A percentile compares a stretch with the other conserved stretches of the same genome.
Conservation (phyloP, 2,888 invertebrate genomes). For the Drosophila aldrichi region DNA sequence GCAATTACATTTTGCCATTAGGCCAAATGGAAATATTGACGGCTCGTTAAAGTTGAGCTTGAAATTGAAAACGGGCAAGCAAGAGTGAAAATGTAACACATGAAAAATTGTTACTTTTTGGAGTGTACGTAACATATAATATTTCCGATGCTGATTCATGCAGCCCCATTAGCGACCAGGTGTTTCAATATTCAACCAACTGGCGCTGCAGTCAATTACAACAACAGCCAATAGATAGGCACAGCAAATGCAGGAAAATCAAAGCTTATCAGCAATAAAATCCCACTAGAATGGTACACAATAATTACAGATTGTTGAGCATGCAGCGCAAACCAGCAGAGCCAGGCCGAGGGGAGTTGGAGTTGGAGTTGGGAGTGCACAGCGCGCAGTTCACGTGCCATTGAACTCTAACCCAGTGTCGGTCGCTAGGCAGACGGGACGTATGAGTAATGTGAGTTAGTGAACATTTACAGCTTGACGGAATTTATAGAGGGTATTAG, state of each 20-base stretch:
- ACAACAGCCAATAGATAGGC: slow-evolving; percentile 19
- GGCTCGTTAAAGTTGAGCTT: background rate
- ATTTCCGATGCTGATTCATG: background rate
- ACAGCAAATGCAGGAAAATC: slow-evolving; percentile 2
- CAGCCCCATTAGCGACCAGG: background rate
- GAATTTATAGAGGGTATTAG: slow-evolving; percentile 11
- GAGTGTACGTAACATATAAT: background rate
- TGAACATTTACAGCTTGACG: slow-evolving; percentile 27
- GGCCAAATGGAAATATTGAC: slow-evolving; percentile 1
- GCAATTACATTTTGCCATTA: slow-evolving; percentile 14
- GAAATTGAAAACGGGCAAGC: background rate
- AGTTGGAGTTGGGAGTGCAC: background rate
- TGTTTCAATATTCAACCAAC: slow-evolving; percentile 13
- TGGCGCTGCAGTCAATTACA: slow-evolving; percentile 16
- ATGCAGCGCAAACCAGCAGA: background rate
- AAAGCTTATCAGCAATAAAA: slow-evolving; percentile 35
- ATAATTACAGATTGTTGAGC: slow-evolving; percentile 24
- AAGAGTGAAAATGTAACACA: background rate
- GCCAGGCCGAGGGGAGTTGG: background rate
- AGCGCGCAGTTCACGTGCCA: slow-evolving; percentile 23
- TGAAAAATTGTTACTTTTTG: background rate
- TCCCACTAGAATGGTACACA: slow-evolving; percentile 7
- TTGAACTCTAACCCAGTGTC: slow-evolving; percentile 68
- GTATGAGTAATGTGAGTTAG: slow-evolving; percentile 61
- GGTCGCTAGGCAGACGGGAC: slow-evolving; percentile 41